Evolutionary conservation across 2,888 invertebrate species (phyloP).

Genomic region (Alloscopus bannaensis): DNA sequence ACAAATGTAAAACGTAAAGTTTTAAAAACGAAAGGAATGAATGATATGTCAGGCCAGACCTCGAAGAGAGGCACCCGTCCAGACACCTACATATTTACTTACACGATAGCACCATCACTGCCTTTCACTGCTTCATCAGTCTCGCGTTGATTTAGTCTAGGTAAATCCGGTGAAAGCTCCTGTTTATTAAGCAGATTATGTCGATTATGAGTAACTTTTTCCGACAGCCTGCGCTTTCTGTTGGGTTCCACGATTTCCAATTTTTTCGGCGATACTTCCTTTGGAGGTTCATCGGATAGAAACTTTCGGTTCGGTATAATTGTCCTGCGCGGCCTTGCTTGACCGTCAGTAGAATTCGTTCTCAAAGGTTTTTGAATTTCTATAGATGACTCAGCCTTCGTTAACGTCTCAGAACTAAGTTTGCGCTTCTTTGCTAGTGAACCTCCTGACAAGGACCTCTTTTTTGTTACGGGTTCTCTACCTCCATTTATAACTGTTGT

Average conservation of each 20-base stretch:
- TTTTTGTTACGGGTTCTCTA: background rate
- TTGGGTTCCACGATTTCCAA: conserved; percentile 8
- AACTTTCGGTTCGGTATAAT: conserved; percentile 60
- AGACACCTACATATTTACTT: too few relatives aligned
- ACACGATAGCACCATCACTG: too few relatives aligned
- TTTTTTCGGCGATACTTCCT: conserved; percentile 9
- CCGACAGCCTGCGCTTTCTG: conserved; percentile 44
- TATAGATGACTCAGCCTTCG: conserved; percentile 2
- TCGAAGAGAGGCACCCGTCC: too few relatives aligned
- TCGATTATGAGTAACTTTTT: conserved; percentile 13
- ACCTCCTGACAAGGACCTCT: background rate
- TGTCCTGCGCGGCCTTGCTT: conserved; percentile 41
- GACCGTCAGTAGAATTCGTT: background rate
- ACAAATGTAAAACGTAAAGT: too few relatives aligned
- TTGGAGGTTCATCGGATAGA: conserved; percentile 6
- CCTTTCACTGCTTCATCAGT: too few relatives aligned
- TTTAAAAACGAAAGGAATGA: too few relatives aligned
- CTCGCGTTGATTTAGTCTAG: too few relatives aligned
- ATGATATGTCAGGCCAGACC: too few relatives aligned
- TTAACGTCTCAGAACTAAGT: background rate
- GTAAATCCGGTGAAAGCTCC: too few relatives aligned
- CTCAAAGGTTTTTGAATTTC: background rate
- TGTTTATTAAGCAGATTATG: too few relatives aligned
- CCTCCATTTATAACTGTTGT: background rate
- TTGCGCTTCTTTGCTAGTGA: background rate